Percentiles rank a stretch among this genome's conserved stretches.
Evolutionary conservation across 2,888 invertebrate genomes (phyloP).

Genomic region (Bombylius discolor): DNA sequence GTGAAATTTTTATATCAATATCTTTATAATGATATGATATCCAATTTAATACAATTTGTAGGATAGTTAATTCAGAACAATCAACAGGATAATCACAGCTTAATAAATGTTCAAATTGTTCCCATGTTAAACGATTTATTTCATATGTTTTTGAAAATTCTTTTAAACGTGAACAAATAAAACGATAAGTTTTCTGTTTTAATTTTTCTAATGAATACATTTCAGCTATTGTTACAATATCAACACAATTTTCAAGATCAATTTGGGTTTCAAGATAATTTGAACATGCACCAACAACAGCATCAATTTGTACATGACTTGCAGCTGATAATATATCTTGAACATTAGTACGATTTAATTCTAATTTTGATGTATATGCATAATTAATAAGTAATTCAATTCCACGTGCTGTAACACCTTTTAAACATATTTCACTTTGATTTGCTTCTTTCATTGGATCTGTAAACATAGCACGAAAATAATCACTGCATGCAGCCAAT

Average conservation of each 20-base stretch:
- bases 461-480: slow-evolving; percentile 64
- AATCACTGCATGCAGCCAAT: slow-evolving; percentile 57
- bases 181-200: slow-evolving; percentile 47
- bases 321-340: slow-evolving; percentile 57
- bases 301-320: slow-evolving; percentile 50
- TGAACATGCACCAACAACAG: slow-evolving; percentile 53
- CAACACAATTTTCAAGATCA: slow-evolving; percentile 57
- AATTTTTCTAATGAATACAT: slow-evolving; percentile 49
- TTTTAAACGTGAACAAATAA: slow-evolving; percentile 49
- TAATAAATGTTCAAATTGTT: slow-evolving; percentile 48
- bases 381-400: slow-evolving; percentile 52
- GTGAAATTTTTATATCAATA: slow-evolving; percentile 12
- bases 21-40: slow-evolving; percentile 26
- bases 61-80: slow-evolving; percentile 48
- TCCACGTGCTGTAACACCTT: slow-evolving; percentile 52
- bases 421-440: slow-evolving; percentile 49
- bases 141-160: slow-evolving; percentile 47
- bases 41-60: slow-evolving; percentile 48
- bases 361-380: slow-evolving; percentile 52
- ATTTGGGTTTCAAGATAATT: slow-evolving; percentile 52
- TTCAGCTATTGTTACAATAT: slow-evolving; percentile 55
- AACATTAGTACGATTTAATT: slow-evolving; percentile 48
- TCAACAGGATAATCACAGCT: slow-evolving; percentile 55
- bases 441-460: slow-evolving; percentile 52
- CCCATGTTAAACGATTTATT: slow-evolving; percentile 45